Conservation (phyloP, 1,140 invertebrate genomes). For the Protaetia brevitarsis region DNA sequence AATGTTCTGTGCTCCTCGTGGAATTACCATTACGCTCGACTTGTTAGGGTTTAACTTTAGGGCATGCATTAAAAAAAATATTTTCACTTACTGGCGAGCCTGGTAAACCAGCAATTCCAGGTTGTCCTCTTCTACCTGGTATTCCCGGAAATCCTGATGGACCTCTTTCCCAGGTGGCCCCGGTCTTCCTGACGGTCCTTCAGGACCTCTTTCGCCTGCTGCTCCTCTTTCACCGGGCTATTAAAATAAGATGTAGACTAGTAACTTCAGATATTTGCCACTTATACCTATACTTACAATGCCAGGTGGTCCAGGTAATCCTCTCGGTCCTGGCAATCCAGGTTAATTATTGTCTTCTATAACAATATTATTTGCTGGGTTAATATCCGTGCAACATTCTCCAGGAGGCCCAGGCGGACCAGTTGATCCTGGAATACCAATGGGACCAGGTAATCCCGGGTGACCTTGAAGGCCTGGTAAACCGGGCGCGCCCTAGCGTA, state of each 20-base stretch:
- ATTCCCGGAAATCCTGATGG: constrained; percentile 43
- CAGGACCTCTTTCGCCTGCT: constrained; percentile 41
- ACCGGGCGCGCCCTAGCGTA: constrained; percentile 11
- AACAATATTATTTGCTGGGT: constrained; percentile 14
- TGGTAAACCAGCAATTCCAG: constrained; percentile 49
- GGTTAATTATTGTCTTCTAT: constrained; percentile 26
- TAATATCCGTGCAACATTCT: neutral
- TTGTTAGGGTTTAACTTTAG: no score
- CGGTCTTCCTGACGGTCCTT: constrained; percentile 49
- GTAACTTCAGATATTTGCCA: constrained; percentile 16
- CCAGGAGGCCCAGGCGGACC: constrained; percentile 34
- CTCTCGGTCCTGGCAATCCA: constrained; percentile 46
- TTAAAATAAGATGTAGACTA: constrained; percentile 1
- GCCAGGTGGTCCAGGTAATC: constrained; percentile 44
- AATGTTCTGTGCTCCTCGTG: no score
- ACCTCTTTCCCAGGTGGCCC: constrained; percentile 50
- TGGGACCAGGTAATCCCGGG: constrained; percentile 44
- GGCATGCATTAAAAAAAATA: no score
- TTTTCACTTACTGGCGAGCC: constrained; percentile 50
- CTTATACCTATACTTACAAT: constrained; percentile 42
- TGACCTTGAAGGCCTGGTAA: constrained; percentile 55
- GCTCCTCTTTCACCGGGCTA: constrained; percentile 44
- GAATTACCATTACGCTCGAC: no score
- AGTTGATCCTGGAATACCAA: constrained; percentile 52
- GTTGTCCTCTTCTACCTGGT: constrained; percentile 47